These are phyloP conservation scores for Entomobrya proxima DNA, from an alignment of 2,888 invertebrate species.

Conservation along the genomic window DNA sequence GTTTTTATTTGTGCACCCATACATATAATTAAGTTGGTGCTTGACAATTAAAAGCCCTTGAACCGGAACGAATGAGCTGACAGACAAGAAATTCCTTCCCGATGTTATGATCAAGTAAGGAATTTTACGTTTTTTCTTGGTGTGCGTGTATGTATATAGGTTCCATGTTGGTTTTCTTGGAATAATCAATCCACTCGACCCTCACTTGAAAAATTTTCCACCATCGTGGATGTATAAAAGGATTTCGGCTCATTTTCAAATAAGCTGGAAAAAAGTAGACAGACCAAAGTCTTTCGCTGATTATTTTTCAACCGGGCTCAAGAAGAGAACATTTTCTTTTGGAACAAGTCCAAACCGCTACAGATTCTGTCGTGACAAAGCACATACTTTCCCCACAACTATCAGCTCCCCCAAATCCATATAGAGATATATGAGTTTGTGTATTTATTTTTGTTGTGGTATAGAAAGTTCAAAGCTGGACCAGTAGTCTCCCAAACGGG, in stretches of 20 bases:
- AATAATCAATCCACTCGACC: conserved; percentile 27
- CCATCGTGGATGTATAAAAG: conserved; percentile 52
- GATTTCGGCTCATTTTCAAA: conserved; percentile 56
- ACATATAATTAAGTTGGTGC: conserved; percentile 29
- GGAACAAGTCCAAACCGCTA: conserved; percentile 64
- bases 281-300: conserved; percentile 51
- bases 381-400: background rate
- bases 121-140: background rate
- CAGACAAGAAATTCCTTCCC: conserved; percentile 1
- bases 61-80: conserved; percentile 23
- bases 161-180: conserved; percentile 9
- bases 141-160: conserved; percentile 15
- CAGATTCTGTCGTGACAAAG: background rate
- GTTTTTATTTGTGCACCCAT: background rate
- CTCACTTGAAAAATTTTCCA: conserved; percentile 50
- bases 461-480: conserved; percentile 50
- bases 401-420: background rate
- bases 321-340: conserved; percentile 49
- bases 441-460: conserved; percentile 38
- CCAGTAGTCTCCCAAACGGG: conserved; percentile 14
- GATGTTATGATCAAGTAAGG: conserved; percentile 15
- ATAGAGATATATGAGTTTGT: background rate
- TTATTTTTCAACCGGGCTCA: conserved; percentile 44
- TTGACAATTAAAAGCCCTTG: conserved; percentile 9
- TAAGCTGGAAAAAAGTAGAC: conserved; percentile 48